Conservation (phyloP, 2,113 vertebrate species). For the Cairina moschata region DNA sequence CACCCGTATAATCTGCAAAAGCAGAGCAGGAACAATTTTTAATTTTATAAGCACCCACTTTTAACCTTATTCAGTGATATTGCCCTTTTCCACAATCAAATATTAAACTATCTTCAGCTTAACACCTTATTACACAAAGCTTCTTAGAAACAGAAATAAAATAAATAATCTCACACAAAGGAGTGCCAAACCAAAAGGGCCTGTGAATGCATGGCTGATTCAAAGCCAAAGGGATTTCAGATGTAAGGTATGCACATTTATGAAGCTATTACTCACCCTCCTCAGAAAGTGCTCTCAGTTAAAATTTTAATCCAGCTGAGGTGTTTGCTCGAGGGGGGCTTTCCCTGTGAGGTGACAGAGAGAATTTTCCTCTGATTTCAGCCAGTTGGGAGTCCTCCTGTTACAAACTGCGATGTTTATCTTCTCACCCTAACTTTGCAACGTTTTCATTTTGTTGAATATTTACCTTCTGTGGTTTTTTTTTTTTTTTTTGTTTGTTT, state of each 20-base stretch:
- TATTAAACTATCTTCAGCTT: slow-evolving; percentile 45
- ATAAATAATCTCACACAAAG: slow-evolving; percentile 53
- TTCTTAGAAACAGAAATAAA: slow-evolving; percentile 54
- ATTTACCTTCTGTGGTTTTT: not conserved
- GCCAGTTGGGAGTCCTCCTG: not conserved
- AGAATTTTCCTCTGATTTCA: not conserved
- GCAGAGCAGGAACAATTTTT: slow-evolving; percentile 28
- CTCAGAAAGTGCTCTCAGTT: slow-evolving; percentile 16
- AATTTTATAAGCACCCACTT: slow-evolving; percentile 49
- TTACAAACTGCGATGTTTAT: not conserved
- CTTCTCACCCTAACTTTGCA: slow-evolving; percentile 1
- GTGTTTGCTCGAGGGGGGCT: not conserved
- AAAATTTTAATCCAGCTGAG: not conserved
- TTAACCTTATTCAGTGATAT: slow-evolving; percentile 6
- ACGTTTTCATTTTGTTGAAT: not conserved
- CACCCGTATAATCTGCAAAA: slow-evolving; percentile 45
- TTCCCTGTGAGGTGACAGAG: slow-evolving; percentile 12
- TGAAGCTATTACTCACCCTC: not conserved
- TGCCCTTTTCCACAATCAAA: slow-evolving; percentile 41
- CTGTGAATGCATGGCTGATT: not conserved
- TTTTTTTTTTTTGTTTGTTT: no score
- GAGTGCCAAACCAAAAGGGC: not conserved
- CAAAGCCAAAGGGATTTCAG: slow-evolving; percentile 24
- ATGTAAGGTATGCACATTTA: not conserved
- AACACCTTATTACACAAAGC: slow-evolving; percentile 59